Evolutionary conservation across 1,140 invertebrate species (phyloP), one percentile per base, ranked within the genome.

Genomic region (Aphelenchoides fujianensis): DNA sequence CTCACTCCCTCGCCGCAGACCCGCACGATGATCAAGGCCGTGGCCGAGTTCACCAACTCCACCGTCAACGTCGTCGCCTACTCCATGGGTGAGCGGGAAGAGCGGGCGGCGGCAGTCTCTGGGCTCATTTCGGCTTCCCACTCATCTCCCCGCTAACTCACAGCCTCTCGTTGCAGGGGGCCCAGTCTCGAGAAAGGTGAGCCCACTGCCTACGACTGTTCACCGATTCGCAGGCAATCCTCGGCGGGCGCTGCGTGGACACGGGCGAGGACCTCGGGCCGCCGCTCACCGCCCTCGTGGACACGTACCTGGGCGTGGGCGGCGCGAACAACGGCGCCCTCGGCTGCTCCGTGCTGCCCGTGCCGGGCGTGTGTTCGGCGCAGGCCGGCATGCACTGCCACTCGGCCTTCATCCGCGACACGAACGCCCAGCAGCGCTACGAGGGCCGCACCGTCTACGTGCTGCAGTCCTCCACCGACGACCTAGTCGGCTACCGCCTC

Each of bases 21-120:
- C 35, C 62, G 75, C 16, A 71, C 37, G 48, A 69, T 77, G 55
- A 77, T 77, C 41, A 68, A 78, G 70, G 76, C 76, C 23, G 76
- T 78, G 3, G 19, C 67, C 36, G 63, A 77, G 37, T 78, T 72
- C 57, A 78, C 76, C 3, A 68, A 70, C 31, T 53, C 52, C 23
- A 61, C 71, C 36, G 76, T 78, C 1, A 75, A 78, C 36, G 69
- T 78, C 16, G 68, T 78, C 16, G 76, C 61, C 1, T 78, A 78
- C 63, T 78, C 76, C 3, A 78, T 78, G 76, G 76, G 76, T n/a
- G 55, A n/a, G n/a, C n/a, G n/a, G n/a, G n/a, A n/a, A n/a, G n/a
- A n/a, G n/a, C n/a, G n/a, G n/a, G n/a, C n/a, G n/a, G n/a, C n/a
- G n/a, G n/a, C n/a, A n/a, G n/a, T n/a, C n/a, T n/a, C n/a, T n/a